A percentile compares a stretch with the other conserved stretches of the same genome.
Evolutionary conservation across 2,888 invertebrate genomes (phyloP).

Genomic region (Galerucella calmariensis): DNA sequence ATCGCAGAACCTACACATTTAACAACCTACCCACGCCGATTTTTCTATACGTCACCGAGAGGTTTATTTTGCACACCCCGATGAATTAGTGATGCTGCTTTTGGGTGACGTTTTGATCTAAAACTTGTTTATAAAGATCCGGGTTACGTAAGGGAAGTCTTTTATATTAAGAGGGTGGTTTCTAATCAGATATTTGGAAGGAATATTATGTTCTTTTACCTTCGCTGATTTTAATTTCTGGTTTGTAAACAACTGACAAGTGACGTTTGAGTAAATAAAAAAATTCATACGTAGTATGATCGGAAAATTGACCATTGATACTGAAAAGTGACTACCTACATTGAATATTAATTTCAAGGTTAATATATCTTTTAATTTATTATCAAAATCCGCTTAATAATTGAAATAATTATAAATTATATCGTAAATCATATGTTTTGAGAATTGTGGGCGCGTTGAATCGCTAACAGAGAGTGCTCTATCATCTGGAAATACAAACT

Average conservation of each 20-base stretch:
- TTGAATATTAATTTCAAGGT: not conserved
- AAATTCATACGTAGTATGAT: no score
- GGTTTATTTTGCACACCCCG: constrained; percentile 28
- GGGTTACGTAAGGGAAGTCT: not conserved
- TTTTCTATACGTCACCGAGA: constrained; percentile 35
- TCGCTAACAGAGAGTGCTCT: not conserved
- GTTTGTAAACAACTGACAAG: no score
- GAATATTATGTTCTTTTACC: no score
- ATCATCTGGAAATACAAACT: not conserved
- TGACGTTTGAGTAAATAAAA: no score
- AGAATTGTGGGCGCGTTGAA: not conserved
- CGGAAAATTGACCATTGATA: no score
- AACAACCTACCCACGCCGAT: constrained; percentile 44
- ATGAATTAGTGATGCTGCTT: constrained; percentile 12
- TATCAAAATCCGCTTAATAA: not conserved
- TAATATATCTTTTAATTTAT: not conserved
- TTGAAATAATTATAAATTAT: not conserved
- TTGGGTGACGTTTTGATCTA: not conserved
- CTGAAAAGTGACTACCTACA: not conserved
- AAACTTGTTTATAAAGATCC: not conserved
- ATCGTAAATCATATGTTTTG: not conserved
- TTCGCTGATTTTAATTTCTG: no score
- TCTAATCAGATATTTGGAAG: no score
- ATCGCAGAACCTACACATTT: constrained; percentile 32
- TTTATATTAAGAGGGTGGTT: no score